phyloP scores from a whole-genome alignment of 2,888 invertebrate species.

The Cheilosia pagana region DNA sequence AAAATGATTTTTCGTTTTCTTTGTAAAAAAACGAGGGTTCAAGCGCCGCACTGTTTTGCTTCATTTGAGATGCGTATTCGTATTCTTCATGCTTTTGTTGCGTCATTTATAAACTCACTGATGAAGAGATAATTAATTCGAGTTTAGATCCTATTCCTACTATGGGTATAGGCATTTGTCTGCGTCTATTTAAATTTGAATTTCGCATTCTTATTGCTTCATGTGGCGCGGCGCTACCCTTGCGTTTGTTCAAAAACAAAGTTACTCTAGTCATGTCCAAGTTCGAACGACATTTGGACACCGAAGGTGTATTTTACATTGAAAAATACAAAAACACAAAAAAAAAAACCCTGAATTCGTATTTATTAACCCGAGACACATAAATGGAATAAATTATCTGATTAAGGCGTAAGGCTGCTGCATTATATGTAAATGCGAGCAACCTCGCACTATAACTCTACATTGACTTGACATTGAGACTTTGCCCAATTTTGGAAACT shows the following conservation, averaged over 20 bases:
- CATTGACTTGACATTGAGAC: constrained; percentile 48
- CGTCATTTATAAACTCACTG: constrained; percentile 20
- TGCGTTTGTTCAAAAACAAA: constrained; percentile 1
- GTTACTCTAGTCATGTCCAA: constrained; percentile 40
- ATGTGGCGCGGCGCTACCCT: constrained; percentile 48
- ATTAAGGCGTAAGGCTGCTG: constrained; percentile 46
- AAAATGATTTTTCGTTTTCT: constrained; percentile 57
- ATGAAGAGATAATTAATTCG: constrained; percentile 21
- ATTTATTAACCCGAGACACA: constrained; percentile 17
- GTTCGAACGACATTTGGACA: constrained; percentile 40
- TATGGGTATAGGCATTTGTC: constrained; percentile 1
- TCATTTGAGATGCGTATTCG: constrained; percentile 6
- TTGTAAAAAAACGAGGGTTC: constrained; percentile 23
- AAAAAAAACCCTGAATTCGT: constrained; percentile 1
- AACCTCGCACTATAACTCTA: constrained; percentile 53
- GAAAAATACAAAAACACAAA: constrained; percentile 33
- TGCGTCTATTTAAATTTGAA: constrained; percentile 1
- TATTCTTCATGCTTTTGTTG: constrained; percentile 22
- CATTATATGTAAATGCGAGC: constrained; percentile 68
- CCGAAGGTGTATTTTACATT: constrained; percentile 62
- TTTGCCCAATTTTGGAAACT: constrained; percentile 67
- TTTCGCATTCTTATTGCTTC: constrained; percentile 16
- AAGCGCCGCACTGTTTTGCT: background rate
- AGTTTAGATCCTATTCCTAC: constrained; percentile 27
- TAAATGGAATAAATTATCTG: constrained; percentile 48